phyloP scores from a whole-genome alignment of 1,140 invertebrate species.

The Eumaeus atala region DNA sequence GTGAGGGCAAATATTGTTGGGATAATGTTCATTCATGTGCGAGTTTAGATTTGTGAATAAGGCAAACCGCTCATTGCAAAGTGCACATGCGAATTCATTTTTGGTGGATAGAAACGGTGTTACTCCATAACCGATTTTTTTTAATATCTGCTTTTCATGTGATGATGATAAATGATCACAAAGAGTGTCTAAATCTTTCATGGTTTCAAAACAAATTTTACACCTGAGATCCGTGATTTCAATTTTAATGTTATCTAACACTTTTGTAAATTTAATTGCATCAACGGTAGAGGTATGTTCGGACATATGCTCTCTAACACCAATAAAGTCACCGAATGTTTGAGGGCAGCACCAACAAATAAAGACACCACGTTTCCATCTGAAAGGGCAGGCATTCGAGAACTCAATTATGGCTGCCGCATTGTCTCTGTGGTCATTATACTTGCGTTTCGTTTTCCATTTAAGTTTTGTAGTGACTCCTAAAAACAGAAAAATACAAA shows the following conservation, averaged over 20 bases:
- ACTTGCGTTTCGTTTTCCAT: slow-evolving; percentile 55
- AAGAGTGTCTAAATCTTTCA: slow-evolving; percentile 37
- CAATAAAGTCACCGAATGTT: slow-evolving; percentile 46
- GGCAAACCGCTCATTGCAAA: slow-evolving; percentile 47
- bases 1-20: slow-evolving; percentile 57
- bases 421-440: slow-evolving; percentile 61
- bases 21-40: slow-evolving; percentile 63
- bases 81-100: slow-evolving; percentile 44
- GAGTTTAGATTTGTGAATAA: slow-evolving; percentile 54
- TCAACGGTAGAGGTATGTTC: slow-evolving; percentile 44
- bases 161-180: slow-evolving; percentile 41
- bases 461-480: slow-evolving; percentile 42
- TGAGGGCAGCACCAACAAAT: slow-evolving; percentile 48
- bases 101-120: slow-evolving; percentile 44
- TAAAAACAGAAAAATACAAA: slow-evolving; percentile 54
- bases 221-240: slow-evolving; percentile 49
- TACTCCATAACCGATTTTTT: slow-evolving; percentile 41
- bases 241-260: slow-evolving; percentile 46
- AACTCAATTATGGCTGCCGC: slow-evolving; percentile 53
- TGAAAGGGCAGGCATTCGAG: slow-evolving; percentile 57
- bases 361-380: slow-evolving; percentile 52
- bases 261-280: slow-evolving; percentile 36
- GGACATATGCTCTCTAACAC: slow-evolving; percentile 33
- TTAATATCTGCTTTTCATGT: slow-evolving; percentile 44
- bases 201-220: slow-evolving; percentile 35